Base-by-base conservation (phyloP, 1,140 invertebrate species). In the Leptestheria dahalacensis region DNA sequence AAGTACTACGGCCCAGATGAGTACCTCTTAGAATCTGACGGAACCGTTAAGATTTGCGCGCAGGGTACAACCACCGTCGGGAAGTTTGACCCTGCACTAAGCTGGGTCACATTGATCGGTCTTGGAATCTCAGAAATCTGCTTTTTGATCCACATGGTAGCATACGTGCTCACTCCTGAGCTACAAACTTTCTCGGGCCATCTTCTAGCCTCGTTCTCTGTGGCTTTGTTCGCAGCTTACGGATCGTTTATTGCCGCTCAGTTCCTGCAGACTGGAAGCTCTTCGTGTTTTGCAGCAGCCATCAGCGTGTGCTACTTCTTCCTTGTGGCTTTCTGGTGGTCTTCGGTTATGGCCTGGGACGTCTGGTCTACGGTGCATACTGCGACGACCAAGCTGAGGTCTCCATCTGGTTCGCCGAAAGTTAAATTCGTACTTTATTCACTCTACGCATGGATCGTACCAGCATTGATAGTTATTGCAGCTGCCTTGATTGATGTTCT, bases 241-340 rank as follows among this genome's bases (percentile, higher is more conserved):
- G 58, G 64, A 1, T 65, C 68, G 18, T 79, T 79, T 64, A 70
- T 77, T 26, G 65, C 69, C 2, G 71, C 71, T 15, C 71, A 72
- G 47, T 71, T 72, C 59, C 64, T 64, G 21, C 57, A 64, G 25
- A 59, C 63, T 51, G 64, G 62, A 6, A 41, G 55, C 28, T 25
- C 52, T 59, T 23, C 66, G 3, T 76, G 75, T 61, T 64, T 65
- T 12, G 65, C 68, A 0, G 66, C 75, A 15, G 78, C 74, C 0
- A 66, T 77, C 0, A 54, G 69, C 15, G 72, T 75, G 2, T 77
- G 77, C 61, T 80, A 76, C 65, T 58, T 71, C 28, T 78, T 79
- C 64, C 68, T 80, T 25, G 70, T 74, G 0, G 72, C 78, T 0
- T 81, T 81, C 64, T 75, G 75, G 60, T 81, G 80, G 80, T 80